Evolutionary conservation across 2,888 invertebrate species (phyloP).

Genomic region (Geotrupes spiniger): DNA sequence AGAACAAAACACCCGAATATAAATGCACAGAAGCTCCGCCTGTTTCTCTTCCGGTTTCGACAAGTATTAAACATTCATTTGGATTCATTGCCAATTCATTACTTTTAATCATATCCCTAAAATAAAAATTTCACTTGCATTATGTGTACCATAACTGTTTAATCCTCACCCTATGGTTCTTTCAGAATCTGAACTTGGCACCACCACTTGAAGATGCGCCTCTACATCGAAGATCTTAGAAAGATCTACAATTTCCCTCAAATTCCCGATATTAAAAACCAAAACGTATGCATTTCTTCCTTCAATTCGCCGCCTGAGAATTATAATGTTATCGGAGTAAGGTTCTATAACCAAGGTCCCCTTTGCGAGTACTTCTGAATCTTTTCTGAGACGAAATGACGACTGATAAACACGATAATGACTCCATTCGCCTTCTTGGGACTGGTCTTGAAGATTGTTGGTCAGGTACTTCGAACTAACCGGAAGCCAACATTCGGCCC

Average conservation of each 20-base stretch:
- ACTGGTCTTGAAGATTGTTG: slow-evolving; percentile 60
- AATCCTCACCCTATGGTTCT: not conserved
- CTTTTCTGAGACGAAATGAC: slow-evolving; percentile 56
- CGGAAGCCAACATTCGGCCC: slow-evolving; percentile 64
- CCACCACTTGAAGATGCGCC: slow-evolving; percentile 10
- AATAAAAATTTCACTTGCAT: slow-evolving; percentile 34
- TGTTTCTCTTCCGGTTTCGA: not conserved
- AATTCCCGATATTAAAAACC: slow-evolving; percentile 50
- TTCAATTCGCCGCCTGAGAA: slow-evolving; percentile 30
- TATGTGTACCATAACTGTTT: not conserved
- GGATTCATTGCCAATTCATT: slow-evolving; percentile 43
- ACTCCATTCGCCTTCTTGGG: slow-evolving; percentile 47
- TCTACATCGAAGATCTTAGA: slow-evolving; percentile 20
- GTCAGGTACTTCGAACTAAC: slow-evolving; percentile 59
- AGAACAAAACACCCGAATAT: not conserved
- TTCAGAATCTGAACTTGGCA: slow-evolving; percentile 22
- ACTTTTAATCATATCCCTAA: slow-evolving; percentile 48
- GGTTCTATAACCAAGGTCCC: slow-evolving; percentile 54
- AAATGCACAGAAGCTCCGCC: not conserved
- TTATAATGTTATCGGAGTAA: slow-evolving; percentile 18
- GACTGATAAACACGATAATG: slow-evolving; percentile 63
- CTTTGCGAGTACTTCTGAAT: slow-evolving; percentile 51
- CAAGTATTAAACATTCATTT: slow-evolving; percentile 40
- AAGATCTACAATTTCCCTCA: slow-evolving; percentile 55
- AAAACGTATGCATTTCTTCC: slow-evolving; percentile 25